phyloP scores from a whole-genome alignment of 1,140 invertebrate species.

The Bemisia tabaci region DNA sequence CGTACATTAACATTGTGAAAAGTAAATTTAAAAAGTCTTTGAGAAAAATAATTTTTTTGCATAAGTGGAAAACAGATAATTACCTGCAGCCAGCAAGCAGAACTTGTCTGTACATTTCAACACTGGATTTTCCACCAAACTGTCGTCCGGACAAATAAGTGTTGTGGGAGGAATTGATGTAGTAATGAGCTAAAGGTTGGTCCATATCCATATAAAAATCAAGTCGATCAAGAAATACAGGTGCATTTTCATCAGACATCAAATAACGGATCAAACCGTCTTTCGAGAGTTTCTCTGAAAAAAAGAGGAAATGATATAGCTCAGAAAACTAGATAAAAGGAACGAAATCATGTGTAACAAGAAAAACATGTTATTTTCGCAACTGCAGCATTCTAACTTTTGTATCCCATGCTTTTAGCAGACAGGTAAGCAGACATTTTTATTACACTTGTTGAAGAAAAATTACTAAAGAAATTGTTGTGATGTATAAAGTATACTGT shows the following conservation, averaged over 20 bases:
- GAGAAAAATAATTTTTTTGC: too few relatives aligned
- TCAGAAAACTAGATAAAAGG: too few relatives aligned
- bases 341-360: too few relatives aligned
- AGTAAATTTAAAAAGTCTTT: too few relatives aligned
- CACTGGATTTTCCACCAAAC: constrained; percentile 92
- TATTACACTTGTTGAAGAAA: too few relatives aligned
- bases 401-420: too few relatives aligned
- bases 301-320: constrained; percentile 9
- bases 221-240: constrained; percentile 90
- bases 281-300: constrained; percentile 59
- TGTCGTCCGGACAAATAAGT: constrained; percentile 94
- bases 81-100: constrained; percentile 86
- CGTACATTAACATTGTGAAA: too few relatives aligned
- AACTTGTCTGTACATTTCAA: constrained; percentile 97
- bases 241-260: constrained; percentile 99
- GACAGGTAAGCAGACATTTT: too few relatives aligned
- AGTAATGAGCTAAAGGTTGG: constrained; percentile 93
- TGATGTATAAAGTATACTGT: too few relatives aligned
- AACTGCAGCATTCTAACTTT: too few relatives aligned
- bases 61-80: constrained; percentile 19
- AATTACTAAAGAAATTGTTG: too few relatives aligned
- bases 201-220: constrained; percentile 99
- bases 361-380: too few relatives aligned
- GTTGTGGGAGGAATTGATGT: constrained; percentile 99
- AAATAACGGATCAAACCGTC: constrained; percentile 93